Base-by-base conservation (phyloP, 1,140 invertebrate species). In the Pseudachorutes palmiensis region DNA sequence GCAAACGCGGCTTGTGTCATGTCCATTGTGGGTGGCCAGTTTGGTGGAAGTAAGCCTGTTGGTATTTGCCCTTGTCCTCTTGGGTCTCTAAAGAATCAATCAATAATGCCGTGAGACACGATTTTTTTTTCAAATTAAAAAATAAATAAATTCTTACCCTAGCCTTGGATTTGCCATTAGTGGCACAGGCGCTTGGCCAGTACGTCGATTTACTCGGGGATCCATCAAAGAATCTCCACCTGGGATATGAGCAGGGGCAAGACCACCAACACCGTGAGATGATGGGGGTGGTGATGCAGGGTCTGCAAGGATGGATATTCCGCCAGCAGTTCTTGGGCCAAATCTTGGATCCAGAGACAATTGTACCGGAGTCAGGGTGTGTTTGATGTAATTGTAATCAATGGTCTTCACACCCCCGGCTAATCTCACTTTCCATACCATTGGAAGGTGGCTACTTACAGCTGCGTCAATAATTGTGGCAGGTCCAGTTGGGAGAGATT, bases 401-500 rank as follows among this genome's bases (percentile, higher is more conserved):
- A 88, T 86, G 51, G 84, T 79, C 26, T 64, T 62, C 19, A 67
- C 29, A 71, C 89, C 85, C 65, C 85, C 84, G 26, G 90, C 84
- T 2, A 83, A 76, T 36, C 82, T 76, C 29, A 87, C 80, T 75
- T 85, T 86, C 79, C 87, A 92, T 1, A 77, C 71, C 32, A 90
- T 85, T 0, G 86, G 87, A 0, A 85, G 83, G 79, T 92, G 89
- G 59, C 86, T 87, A 31, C 83, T 84, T 32, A 89, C 82, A 14
- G 88, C 89, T 3, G 87, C 90, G 75, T 91, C 87, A 64, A 93
- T 91, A 80, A 92, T 90, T 0, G 85, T 89, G 32, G 90, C 89
- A 1, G 90, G 88, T 33, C 30, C 31, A 28, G 31, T 3, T 32
- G 29, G 36, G 9, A 51, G 24, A 36, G 41, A 49, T 24, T 66